Conservation (phyloP, 2,113 vertebrate species). For the Eptatretus burgeri region DNA sequence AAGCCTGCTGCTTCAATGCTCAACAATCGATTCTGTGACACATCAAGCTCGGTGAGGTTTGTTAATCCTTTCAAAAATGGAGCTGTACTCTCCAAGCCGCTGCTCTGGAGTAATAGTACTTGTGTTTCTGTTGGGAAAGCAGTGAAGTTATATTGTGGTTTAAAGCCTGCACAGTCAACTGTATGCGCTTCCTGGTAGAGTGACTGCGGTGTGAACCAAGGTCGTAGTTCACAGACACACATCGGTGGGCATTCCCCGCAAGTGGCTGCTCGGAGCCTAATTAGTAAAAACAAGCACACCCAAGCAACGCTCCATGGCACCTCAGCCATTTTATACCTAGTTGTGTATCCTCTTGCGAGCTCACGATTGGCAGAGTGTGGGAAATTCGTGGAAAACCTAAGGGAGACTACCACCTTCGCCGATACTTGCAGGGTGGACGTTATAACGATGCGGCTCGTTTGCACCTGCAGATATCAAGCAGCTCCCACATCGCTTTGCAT, state of each 20-base stretch:
- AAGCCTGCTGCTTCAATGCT: constrained; percentile 22
- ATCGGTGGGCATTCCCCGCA: constrained; percentile 28
- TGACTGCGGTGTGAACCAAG: constrained; percentile 39
- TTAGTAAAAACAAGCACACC: too few species aligned
- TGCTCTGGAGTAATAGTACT: constrained; percentile 34
- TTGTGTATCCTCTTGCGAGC: too few species aligned
- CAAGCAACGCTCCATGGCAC: too few species aligned
- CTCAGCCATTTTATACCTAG: too few species aligned
- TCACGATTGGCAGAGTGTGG: too few species aligned
- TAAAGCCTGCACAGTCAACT: constrained; percentile 34
- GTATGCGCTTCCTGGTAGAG: constrained; percentile 30
- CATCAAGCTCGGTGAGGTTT: constrained; percentile 34
- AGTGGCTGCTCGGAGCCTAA: too few species aligned
- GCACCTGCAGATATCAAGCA: too few species aligned
- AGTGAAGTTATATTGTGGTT: constrained; percentile 19
- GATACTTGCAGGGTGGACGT: too few species aligned
- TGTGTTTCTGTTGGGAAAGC: constrained; percentile 26
- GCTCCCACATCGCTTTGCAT: too few species aligned
- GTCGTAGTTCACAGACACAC: constrained; percentile 36
- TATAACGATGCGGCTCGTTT: too few species aligned
- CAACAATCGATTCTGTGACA: constrained; percentile 35
- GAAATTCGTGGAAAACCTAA: too few species aligned
- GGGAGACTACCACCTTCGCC: too few species aligned
- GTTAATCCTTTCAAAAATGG: constrained; percentile 21
- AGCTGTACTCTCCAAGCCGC: constrained; percentile 26